These are phyloP conservation scores for Schizopygopsis malacanthus DNA, from an alignment of 2,797 vertebrate species.

Conservation along the genomic window DNA sequence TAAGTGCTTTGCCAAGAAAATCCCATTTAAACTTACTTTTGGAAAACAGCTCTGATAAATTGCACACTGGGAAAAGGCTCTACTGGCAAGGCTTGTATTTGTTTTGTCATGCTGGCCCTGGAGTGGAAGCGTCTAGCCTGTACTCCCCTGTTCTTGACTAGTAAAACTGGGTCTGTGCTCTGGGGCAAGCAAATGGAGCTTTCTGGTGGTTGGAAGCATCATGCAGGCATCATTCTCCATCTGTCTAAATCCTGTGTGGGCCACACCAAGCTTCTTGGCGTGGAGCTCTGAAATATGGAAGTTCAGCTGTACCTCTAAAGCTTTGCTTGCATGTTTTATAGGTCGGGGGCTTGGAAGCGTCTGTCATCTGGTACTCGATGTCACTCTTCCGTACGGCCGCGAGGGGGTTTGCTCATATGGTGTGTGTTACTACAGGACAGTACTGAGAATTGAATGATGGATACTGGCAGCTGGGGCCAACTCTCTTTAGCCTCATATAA, in stretches of 20 bases:
- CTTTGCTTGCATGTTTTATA: slow-evolving; percentile 68
- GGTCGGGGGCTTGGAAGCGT: slow-evolving; percentile 58
- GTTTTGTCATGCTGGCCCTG: slow-evolving; percentile 41
- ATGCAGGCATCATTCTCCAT: slow-evolving; percentile 68
- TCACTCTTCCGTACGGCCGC: slow-evolving; percentile 67
- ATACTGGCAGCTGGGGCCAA: slow-evolving; percentile 55
- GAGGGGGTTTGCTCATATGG: slow-evolving; percentile 61
- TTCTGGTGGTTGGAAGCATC: slow-evolving; percentile 41
- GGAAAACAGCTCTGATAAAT: slow-evolving; percentile 19
- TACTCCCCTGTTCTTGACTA: slow-evolving; percentile 21
- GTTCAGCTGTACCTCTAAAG: slow-evolving; percentile 59
- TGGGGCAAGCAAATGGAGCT: slow-evolving; percentile 48
- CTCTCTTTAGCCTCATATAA: slow-evolving; percentile 67
- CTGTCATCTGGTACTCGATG: slow-evolving; percentile 66
- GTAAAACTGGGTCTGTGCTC: slow-evolving; percentile 34
- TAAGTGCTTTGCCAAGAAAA: background rate
- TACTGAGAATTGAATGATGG: slow-evolving; percentile 68
- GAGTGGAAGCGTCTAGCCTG: slow-evolving; percentile 14
- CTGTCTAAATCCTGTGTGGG: slow-evolving; percentile 71
- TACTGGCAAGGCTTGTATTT: slow-evolving; percentile 23
- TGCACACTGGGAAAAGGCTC: background rate
- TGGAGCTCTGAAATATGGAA: slow-evolving; percentile 74
- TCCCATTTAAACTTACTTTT: slow-evolving; percentile 8
- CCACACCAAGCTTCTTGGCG: slow-evolving; percentile 69
- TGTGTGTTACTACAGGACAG: slow-evolving; percentile 47